Evolutionary conservation across 2,113 vertebrate genomes (phyloP), one percentile per base, ranked within the genome.

Genomic region (Chloropsis hardwickii): DNA sequence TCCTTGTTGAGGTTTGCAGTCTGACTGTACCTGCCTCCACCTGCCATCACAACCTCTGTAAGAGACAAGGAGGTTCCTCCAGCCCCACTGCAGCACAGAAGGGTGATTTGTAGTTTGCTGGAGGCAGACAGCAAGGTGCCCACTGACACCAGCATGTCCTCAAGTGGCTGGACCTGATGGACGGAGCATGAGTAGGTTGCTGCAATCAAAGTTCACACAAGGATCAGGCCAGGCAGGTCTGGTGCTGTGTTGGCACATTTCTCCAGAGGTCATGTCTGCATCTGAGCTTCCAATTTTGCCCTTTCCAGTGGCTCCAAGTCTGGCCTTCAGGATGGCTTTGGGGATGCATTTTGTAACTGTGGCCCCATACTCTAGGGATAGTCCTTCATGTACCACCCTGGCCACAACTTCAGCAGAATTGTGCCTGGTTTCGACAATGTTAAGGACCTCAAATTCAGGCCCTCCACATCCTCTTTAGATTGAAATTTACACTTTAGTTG

Each of bases 1-100:
- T 29, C 33, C 4, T 0, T 16, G 5, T 12, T 0, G 1, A 33
- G 16, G 47, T 92, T 73, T 73, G 29, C 2, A 2, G 11, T 40
- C 5, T 53, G 50, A 17, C 24, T 37, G 48, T 44, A 64, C 20
- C 53, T 72, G 51, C 25, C 78, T 25, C 15, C 29, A 25, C 15
- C 22, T 86, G 70, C 53, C 37, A 21, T 18, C 28, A 45, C 31
- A 31, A 16, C 27, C 42, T 81, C 54, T 58, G 39, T 22, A 39
- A 37, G 65, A 29, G 51, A 28, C 76, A 21, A 47, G 22, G 61
- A 35, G 18, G 47, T 35, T 62, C 70, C 74, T 54, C 40, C 53
- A 82, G 81, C 24, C n/a, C 61, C 42, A 11, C 48, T 53, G 10
- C 37, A 62, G 64, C 29, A 8, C 11, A 39, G 22, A 53, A 42